Evolutionary conservation across 2,888 invertebrate species (phyloP).

Genomic region (Sinohyriopsis cumingii): DNA sequence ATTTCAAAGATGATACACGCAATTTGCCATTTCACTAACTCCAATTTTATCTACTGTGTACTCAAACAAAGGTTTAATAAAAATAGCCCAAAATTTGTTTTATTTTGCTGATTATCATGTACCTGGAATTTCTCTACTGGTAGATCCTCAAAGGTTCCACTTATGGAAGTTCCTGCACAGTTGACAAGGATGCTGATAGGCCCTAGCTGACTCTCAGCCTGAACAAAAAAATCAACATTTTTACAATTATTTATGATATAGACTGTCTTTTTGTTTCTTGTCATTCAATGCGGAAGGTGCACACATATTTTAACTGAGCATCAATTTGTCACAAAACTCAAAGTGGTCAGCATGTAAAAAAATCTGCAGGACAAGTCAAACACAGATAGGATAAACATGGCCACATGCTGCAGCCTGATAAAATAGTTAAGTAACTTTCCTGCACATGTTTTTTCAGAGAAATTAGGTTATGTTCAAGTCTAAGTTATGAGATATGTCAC

Average conservation of each 20-base stretch:
- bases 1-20: no score
- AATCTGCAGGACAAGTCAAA: background rate
- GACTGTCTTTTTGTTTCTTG: background rate
- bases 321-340: background rate
- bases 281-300: background rate
- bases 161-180: conserved; percentile 89
- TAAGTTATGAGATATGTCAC: no score
- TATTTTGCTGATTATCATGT: conserved; percentile 12
- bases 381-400: no score
- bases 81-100: background rate
- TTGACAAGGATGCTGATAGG: conserved; percentile 93
- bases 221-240: conserved; percentile 6
- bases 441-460: no score
- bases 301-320: background rate
- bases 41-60: no score
- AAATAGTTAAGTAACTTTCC: no score
- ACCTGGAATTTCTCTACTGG: conserved; percentile 77
- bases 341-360: background rate
- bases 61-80: background rate
- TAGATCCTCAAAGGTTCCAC: conserved; percentile 86
- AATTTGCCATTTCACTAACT: no score
- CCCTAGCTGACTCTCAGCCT: conserved; percentile 80
- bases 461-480: no score
- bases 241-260: background rate
- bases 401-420: no score